phyloP scores from a whole-genome alignment of 2,797 vertebrate genomes.

The Cuculus canorus region DNA sequence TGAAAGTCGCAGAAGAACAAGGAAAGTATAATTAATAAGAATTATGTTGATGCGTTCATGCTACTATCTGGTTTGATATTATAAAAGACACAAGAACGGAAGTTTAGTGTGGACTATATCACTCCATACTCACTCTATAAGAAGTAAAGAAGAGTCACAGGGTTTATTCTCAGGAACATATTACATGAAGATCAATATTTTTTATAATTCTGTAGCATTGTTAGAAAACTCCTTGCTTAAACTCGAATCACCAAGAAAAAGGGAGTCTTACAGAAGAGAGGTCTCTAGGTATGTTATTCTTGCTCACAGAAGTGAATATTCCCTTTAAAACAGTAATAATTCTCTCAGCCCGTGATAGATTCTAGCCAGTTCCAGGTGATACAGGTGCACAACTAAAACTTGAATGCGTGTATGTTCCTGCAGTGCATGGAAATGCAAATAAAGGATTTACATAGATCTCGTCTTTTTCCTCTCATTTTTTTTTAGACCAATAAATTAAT shows the following conservation, averaged over 20 bases:
- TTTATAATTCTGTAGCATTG: not conserved
- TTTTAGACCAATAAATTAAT: not conserved
- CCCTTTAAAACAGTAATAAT: not conserved
- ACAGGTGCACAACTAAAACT: not conserved
- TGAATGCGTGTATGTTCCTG: not conserved
- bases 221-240: conserved; percentile 27
- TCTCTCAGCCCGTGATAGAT: not conserved
- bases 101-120: conserved; percentile 36
- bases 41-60: conserved; percentile 59
- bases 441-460: not conserved
- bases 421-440: not conserved
- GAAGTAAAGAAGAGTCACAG: not conserved
- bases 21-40: conserved; percentile 77
- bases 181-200: conserved; percentile 9
- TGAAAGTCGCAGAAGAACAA: conserved; percentile 73
- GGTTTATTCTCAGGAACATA: conserved; percentile 3
- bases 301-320: not conserved
- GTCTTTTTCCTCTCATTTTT: not conserved
- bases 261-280: not conserved
- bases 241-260: conserved; percentile 6
- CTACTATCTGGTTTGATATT: conserved; percentile 66
- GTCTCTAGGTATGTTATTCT: not conserved
- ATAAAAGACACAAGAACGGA: conserved; percentile 49
- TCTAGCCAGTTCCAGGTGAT: not conserved
- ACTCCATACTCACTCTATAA: not conserved